phyloP scores from a whole-genome alignment of 2,888 invertebrate species.

The Punctoribates punctum region DNA sequence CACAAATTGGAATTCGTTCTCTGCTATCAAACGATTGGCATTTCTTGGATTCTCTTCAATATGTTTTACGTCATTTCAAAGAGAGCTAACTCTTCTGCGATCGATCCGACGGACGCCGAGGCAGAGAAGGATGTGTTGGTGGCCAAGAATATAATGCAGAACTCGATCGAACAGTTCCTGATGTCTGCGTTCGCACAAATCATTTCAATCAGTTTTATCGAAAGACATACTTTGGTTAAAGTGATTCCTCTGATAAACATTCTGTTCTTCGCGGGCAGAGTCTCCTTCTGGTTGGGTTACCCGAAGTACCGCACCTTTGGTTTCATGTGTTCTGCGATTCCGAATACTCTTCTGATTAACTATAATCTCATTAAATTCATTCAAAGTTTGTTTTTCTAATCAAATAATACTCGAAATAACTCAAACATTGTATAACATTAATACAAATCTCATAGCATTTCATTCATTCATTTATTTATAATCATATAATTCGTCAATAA shows the following conservation, averaged over 20 bases:
- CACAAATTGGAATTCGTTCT: conserved; percentile 24
- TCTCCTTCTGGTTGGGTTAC: conserved; percentile 43
- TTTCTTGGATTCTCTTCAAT: conserved; percentile 11
- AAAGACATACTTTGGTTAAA: conserved; percentile 15
- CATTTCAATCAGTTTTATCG: conserved; percentile 31
- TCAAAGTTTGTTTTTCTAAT: conserved; percentile 30
- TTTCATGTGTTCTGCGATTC: conserved; percentile 29
- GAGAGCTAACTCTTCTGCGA: not conserved
- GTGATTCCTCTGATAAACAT: conserved; percentile 41
- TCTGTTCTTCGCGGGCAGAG: conserved; percentile 36
- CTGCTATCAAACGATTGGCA: conserved; percentile 21
- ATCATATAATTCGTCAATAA: no score
- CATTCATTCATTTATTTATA: no score
- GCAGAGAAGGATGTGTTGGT: not conserved
- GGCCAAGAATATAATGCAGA: conserved; percentile 36
- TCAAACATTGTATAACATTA: no score
- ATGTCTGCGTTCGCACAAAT: conserved; percentile 33
- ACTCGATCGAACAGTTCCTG: conserved; percentile 42
- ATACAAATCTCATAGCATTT: no score
- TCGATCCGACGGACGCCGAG: conserved; percentile 21
- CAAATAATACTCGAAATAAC: not conserved
- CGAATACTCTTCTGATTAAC: conserved; percentile 27
- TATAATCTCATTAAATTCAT: conserved; percentile 33
- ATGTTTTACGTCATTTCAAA: conserved; percentile 22
- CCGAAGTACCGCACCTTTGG: conserved; percentile 42